Percentiles rank a stretch among this genome's conserved stretches.
Conservation (phyloP, 2,113 vertebrate species). For the Spea multiplicata region DNA sequence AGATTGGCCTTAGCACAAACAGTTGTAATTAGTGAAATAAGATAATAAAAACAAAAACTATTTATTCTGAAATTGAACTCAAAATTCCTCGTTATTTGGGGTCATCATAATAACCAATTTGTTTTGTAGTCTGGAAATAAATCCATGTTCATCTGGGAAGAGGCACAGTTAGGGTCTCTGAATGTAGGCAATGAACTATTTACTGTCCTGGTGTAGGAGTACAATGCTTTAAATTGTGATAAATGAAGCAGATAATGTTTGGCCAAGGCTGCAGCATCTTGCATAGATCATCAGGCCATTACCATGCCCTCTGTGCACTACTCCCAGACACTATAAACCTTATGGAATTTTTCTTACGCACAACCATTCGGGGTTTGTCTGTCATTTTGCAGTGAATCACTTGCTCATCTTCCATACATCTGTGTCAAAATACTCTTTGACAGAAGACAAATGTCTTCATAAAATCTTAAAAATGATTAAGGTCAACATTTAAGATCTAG, state of each 20-base stretch:
- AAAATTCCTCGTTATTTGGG: not conserved
- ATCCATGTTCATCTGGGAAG: conserved; percentile 26
- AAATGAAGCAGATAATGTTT: conserved; percentile 56
- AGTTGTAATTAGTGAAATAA: too few species aligned
- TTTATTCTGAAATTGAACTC: too few species aligned
- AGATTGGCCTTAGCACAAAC: too few species aligned
- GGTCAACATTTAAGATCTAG: too few species aligned
- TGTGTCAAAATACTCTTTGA: not conserved
- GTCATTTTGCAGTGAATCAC: conserved; percentile 41
- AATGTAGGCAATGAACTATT: conserved; percentile 58
- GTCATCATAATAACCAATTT: conserved; percentile 11
- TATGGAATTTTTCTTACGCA: conserved; percentile 36
- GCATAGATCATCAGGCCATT: conserved; percentile 53
- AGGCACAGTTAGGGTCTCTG: conserved; percentile 44
- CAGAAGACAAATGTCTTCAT: not conserved
- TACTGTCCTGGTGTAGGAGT: conserved; percentile 53
- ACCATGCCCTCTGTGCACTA: not conserved
- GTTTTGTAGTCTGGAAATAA: conserved; percentile 25
- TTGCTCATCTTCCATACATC: conserved; percentile 11
- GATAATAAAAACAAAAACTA: too few species aligned
- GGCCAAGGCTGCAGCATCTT: conserved; percentile 41
- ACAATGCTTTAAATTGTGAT: conserved; percentile 53
- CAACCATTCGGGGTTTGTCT: conserved; percentile 15
- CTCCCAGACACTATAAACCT: not conserved
- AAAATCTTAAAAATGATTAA: too few species aligned